Percentiles rank a stretch among this genome's conserved stretches.
Conservation (phyloP, 2,113 vertebrate genomes). For the Polyodon spathula region DNA sequence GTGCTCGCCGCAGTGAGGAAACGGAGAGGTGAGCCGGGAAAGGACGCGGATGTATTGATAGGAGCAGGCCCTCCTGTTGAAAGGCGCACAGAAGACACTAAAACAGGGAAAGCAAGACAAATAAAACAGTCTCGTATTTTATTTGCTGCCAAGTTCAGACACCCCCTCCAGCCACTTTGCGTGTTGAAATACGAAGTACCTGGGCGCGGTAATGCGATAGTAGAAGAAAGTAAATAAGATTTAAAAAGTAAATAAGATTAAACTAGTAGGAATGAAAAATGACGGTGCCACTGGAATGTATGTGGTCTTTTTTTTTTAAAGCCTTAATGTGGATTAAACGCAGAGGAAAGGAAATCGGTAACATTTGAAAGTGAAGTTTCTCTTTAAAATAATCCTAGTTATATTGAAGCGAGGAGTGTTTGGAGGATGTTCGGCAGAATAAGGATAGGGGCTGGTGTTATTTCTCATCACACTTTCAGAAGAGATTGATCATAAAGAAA, state of each 20-base stretch:
- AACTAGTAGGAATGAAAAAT: not conserved
- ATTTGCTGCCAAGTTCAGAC: not conserved
- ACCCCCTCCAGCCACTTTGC: not conserved
- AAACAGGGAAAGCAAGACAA: not conserved
- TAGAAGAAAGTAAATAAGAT: not conserved
- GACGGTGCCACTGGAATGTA: too few relatives aligned
- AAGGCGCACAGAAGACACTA: not conserved
- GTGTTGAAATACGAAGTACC: not conserved
- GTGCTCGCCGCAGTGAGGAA: constrained; percentile 35
- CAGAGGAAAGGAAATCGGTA: too few relatives aligned
- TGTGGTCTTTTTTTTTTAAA: too few relatives aligned
- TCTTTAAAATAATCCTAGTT: not conserved
- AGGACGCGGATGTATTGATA: constrained; percentile 32
- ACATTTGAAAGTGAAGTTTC: not conserved
- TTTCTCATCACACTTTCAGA: constrained; percentile 10
- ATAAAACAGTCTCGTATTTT: not conserved
- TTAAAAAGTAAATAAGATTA: not conserved
- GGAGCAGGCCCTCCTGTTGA: constrained; percentile 35
- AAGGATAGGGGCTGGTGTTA: too few relatives aligned
- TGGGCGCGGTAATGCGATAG: not conserved
- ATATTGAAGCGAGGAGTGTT: not conserved
- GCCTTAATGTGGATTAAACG: too few relatives aligned
- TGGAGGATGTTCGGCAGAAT: too few relatives aligned
- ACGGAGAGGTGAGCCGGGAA: constrained; percentile 46
- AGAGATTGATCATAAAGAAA: constrained; percentile 15